Evolutionary conservation across 2,888 invertebrate genomes (phyloP).

Genomic region (Archaeoteleia sp.): DNA sequence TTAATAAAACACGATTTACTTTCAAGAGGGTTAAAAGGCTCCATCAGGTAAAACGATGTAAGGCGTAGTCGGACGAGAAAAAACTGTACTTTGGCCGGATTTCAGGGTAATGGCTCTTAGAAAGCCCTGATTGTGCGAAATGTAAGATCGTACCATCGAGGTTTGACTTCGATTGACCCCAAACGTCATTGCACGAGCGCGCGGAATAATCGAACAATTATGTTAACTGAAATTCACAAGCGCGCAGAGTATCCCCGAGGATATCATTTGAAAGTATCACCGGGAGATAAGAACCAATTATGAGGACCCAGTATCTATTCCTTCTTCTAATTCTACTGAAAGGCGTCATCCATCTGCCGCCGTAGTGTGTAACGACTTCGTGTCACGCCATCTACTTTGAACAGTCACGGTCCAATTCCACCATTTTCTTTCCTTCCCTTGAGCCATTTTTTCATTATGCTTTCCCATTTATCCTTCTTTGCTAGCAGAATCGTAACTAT

Average conservation of each 20-base stretch:
- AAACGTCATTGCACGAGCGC: constrained; percentile 3
- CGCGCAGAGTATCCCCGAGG: constrained; percentile 6
- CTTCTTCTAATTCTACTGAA: constrained; percentile 49
- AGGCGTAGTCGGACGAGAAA: constrained; percentile 3
- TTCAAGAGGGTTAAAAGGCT: constrained; percentile 4
- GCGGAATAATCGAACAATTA: constrained; percentile 31
- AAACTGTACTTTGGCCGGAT: constrained; percentile 10
- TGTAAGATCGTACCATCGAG: constrained; percentile 14
- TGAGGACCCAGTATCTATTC: constrained; percentile 28
- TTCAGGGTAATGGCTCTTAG: constrained; percentile 12
- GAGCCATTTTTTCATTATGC: constrained; percentile 2
- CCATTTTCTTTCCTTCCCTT: constrained; percentile 25
- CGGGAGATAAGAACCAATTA: constrained; percentile 36
- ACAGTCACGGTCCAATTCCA: constrained; percentile 36
- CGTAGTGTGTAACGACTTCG: constrained; percentile 52
- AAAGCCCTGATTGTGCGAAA: constrained; percentile 21
- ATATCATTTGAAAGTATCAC: constrained; percentile 34
- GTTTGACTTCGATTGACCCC: constrained; percentile 3
- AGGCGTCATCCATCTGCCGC: constrained; percentile 55
- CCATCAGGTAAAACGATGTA: not conserved
- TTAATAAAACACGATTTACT: not conserved
- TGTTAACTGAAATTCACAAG: constrained; percentile 39
- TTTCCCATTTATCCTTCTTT: constrained; percentile 1
- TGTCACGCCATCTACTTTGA: constrained; percentile 55
- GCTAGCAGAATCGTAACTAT: too few relatives aligned